These are phyloP conservation scores for Hypsopygia costalis DNA, from an alignment of 2,888 invertebrate genomes.

Conservation along the genomic window DNA sequence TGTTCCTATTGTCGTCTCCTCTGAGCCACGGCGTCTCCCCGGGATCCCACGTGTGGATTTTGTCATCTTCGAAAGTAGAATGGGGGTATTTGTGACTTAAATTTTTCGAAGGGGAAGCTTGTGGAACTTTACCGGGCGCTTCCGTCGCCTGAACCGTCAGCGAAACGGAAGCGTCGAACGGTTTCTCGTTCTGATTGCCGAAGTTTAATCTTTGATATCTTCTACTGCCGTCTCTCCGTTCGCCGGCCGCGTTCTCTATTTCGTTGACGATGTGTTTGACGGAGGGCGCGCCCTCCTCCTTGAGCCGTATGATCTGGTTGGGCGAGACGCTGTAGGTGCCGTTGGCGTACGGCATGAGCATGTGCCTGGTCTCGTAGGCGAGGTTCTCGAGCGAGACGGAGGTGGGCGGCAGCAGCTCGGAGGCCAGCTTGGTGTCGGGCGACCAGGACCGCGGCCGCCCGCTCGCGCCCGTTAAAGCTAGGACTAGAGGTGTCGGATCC, in stretches of 20 bases:
- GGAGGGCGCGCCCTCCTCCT: constrained; percentile 82
- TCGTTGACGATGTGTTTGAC: constrained; percentile 87
- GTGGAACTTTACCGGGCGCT: constrained; percentile 26
- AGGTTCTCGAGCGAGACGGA: constrained; percentile 86
- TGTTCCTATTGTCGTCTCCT: constrained; percentile 44
- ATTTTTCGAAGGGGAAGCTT: constrained; percentile 47
- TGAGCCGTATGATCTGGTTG: constrained; percentile 92
- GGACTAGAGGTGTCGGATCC: constrained; percentile 82
- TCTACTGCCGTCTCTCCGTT: constrained; percentile 45
- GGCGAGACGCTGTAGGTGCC: constrained; percentile 95
- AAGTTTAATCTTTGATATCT: constrained; percentile 50
- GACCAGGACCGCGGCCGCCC: constrained; percentile 87
- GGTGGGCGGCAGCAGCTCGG: constrained; percentile 80
- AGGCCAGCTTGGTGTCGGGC: constrained; percentile 83
- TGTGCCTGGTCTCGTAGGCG: constrained; percentile 85
- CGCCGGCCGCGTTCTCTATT: constrained; percentile 80
- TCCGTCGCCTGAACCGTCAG: constrained; percentile 22
- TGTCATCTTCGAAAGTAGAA: constrained; percentile 57
- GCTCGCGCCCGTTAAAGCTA: constrained; percentile 73
- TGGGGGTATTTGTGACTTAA: constrained; percentile 44
- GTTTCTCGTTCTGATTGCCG: constrained; percentile 36
- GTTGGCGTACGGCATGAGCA: constrained; percentile 91
- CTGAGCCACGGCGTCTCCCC: constrained; percentile 69
- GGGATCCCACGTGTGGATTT: constrained; percentile 85
- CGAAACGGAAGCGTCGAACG: constrained; percentile 23